A percentile compares a stretch with the other conserved stretches of the same genome.
Evolutionary conservation across 2,888 invertebrate species (phyloP).

Genomic region (Tribolium freemani): DNA sequence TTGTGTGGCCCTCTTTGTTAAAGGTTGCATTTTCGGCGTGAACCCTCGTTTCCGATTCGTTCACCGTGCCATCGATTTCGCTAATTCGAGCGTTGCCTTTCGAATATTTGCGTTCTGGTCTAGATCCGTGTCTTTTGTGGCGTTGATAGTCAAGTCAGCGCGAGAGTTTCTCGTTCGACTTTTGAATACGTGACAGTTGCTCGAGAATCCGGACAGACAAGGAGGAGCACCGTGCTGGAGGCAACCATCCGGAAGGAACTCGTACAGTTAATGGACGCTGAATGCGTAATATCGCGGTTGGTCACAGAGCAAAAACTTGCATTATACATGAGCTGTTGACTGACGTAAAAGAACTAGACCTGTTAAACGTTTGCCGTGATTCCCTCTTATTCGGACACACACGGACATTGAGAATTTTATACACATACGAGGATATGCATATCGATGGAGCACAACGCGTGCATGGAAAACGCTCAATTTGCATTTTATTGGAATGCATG

Average conservation of each 20-base stretch:
- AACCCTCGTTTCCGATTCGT: no score
- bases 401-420: background rate
- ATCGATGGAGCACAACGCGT: background rate
- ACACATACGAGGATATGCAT: background rate
- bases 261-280: constrained; percentile 55
- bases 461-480: constrained; percentile 9
- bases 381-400: background rate
- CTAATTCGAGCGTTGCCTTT: background rate
- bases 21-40: no score
- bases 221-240: constrained; percentile 38
- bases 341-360: constrained; percentile 42
- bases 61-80: no score
- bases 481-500: constrained; percentile 13
- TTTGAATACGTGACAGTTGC: constrained; percentile 52
- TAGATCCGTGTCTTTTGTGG: constrained; percentile 18
- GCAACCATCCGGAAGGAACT: constrained; percentile 53
- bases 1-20: no score
- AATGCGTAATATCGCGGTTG: constrained; percentile 54
- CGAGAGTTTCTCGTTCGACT: constrained; percentile 32
- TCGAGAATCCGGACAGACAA: constrained; percentile 37
- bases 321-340: constrained; percentile 52
- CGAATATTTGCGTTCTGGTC: constrained; percentile 3
- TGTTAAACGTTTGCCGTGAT: constrained; percentile 32
- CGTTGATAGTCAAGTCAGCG: constrained; percentile 31
- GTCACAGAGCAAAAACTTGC: constrained; percentile 51